Conservation (phyloP, 2,113 vertebrate species). For the Pipra filicauda region DNA sequence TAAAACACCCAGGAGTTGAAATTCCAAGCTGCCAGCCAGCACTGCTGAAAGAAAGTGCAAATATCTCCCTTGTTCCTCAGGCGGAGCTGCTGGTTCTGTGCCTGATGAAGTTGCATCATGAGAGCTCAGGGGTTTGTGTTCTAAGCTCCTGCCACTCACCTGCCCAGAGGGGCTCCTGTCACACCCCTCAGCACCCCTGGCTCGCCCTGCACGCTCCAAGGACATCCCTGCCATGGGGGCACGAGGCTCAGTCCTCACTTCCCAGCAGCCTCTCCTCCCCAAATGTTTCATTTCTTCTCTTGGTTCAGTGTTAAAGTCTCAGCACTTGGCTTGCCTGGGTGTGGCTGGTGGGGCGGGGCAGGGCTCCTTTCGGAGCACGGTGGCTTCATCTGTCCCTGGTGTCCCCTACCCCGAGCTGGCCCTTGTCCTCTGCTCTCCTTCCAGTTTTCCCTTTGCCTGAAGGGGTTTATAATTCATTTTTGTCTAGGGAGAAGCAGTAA, state of each 20-base stretch:
- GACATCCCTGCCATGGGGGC: background rate
- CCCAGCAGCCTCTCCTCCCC: background rate
- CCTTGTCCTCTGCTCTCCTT: background rate
- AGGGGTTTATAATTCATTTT: background rate
- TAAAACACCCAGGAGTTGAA: background rate
- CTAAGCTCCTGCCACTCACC: background rate
- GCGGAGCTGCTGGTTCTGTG: conserved; percentile 2
- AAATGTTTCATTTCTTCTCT: background rate
- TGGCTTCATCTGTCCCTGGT: background rate
- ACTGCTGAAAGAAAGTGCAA: conserved; percentile 26
- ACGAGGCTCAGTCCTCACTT: background rate
- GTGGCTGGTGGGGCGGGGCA: background rate
- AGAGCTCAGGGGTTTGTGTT: background rate
- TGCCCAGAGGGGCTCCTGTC: background rate
- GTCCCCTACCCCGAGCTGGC: background rate
- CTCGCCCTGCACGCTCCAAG: no score
- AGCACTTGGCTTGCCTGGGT: background rate
- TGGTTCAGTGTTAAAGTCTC: background rate
- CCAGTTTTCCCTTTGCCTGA: background rate
- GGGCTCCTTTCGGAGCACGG: background rate
- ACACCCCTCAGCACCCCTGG: no score
- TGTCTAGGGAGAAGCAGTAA: background rate
- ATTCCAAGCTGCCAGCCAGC: background rate
- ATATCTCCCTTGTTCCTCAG: background rate
- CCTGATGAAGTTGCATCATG: background rate